Base-by-base conservation (phyloP, 2,113 vertebrate species). In the Oophaga pumilio region DNA sequence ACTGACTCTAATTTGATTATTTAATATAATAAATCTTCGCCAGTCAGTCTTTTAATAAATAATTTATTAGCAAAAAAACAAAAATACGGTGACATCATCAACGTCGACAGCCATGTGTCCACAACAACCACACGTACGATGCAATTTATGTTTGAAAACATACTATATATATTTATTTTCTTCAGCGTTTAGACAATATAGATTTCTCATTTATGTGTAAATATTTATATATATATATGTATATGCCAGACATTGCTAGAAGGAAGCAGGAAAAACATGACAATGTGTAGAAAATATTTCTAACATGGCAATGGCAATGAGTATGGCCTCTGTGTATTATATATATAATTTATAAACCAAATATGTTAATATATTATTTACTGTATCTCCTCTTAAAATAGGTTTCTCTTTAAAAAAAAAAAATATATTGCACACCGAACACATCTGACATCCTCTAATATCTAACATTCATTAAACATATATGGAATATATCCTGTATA, bases 301-400 rank as follows among this genome's bases (percentile, higher is more conserved):
- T 77, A 76, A 49, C 28, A 82, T 76, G 78, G 78, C 84, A 77
- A 76, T 59, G 71, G 62, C 77, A 57, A 53, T 76, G 66, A 78
- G 85, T 88, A 88, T 88, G 90, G 90, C 90, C 80, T 87, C 76
- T 86, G 86, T 53, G 73, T 68, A 57, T 81, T 84, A 60, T n/a
- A 86, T 86, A 86, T 87, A 18, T 62, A 66, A 68, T n/a, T 60
- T 76, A 62, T 83, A 50, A 82, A 76, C 69, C 83, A 53, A 52
- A 28, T 76, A 49, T 68, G 43, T 68, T 66, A n/a, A 43, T 80
- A 82, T 81, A 50, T 24, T 22, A 18, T 43, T 76, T 49, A 66
- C 15, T 12, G 8, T 52, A 28, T 56, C 6, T 68, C 76, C 43
- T 76, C 76, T 80, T n/a, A 66, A 88, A 86, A 88, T 57, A 62